These are phyloP conservation scores for Ceratina australensis DNA, from an alignment of 1,140 invertebrate genomes.

Conservation along the genomic window DNA sequence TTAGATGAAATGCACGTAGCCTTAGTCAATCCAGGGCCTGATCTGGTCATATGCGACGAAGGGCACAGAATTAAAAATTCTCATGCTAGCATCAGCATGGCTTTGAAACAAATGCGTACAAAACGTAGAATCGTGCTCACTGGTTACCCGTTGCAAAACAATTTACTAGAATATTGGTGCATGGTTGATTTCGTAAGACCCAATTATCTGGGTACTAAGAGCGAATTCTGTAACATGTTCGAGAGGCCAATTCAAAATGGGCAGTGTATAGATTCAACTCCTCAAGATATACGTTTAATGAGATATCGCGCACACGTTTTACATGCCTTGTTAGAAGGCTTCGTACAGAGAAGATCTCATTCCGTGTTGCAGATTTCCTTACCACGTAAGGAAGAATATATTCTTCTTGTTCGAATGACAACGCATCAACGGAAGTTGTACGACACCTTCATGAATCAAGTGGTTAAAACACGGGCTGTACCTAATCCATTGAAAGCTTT, in stretches of 20 bases:
- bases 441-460: conserved; percentile 94
- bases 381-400: conserved; percentile 95
- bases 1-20: conserved; percentile 93
- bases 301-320: conserved; percentile 93
- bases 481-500: conserved; percentile 98
- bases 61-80: conserved; percentile 98
- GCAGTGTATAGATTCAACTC: conserved; percentile 95
- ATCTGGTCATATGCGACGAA: conserved; percentile 97
- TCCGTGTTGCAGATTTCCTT: conserved; percentile 91
- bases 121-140: conserved; percentile 94
- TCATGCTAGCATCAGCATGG: conserved; percentile 94
- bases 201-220: conserved; percentile 94
- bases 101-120: conserved; percentile 94
- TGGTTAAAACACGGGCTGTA: conserved; percentile 90
- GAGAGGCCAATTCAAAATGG: conserved; percentile 97
- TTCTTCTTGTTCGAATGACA: conserved; percentile 93
- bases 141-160: conserved; percentile 98
- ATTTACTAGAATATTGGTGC: conserved; percentile 97
- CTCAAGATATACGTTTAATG: conserved; percentile 94
- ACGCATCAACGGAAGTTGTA: conserved; percentile 92
- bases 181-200: conserved; percentile 98
- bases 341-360: conserved; percentile 95
- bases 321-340: conserved; percentile 93
- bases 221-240: conserved; percentile 97
- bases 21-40: conserved; percentile 94